Percentiles rank a stretch among this genome's conserved stretches.
These are phyloP conservation scores for Limnodromus scolopaceus DNA, from an alignment of 2,797 vertebrate genomes.

Conservation along the genomic window DNA sequence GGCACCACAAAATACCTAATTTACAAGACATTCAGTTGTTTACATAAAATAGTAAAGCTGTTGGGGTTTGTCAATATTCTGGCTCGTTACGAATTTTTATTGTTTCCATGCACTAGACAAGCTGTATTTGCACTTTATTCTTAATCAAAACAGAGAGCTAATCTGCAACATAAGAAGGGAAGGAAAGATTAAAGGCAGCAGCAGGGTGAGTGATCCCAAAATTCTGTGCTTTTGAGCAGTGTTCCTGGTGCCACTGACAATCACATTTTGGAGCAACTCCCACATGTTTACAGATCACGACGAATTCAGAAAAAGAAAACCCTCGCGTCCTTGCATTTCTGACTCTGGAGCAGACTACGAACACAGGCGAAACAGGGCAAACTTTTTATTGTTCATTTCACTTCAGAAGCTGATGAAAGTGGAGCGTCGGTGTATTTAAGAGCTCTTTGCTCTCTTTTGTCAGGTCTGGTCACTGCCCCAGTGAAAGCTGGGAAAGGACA, in stretches of 20 bases:
- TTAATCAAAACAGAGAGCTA: background rate
- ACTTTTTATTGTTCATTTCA: background rate
- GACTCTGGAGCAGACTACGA: background rate
- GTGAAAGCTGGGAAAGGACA: slow-evolving; percentile 30
- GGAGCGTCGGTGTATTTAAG: background rate
- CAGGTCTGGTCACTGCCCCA: slow-evolving; percentile 9
- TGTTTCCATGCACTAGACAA: background rate
- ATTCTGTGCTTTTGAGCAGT: background rate
- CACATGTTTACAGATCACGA: background rate
- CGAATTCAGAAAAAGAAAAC: background rate
- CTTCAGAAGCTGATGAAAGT: slow-evolving; percentile 47
- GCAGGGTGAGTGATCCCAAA: background rate
- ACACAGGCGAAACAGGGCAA: background rate
- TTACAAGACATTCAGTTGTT: background rate
- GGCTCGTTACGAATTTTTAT: background rate
- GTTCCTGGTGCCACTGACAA: background rate
- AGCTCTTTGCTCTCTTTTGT: slow-evolving; percentile 52
- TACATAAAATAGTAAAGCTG: background rate
- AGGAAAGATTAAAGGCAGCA: background rate
- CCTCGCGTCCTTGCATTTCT: background rate
- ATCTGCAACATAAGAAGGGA: background rate
- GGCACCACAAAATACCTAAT: background rate
- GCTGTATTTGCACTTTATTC: background rate
- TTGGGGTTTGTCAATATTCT: background rate
- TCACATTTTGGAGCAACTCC: background rate